Base-by-base conservation (phyloP, 2,797 vertebrate species). In the Alfaro cultratus region DNA sequence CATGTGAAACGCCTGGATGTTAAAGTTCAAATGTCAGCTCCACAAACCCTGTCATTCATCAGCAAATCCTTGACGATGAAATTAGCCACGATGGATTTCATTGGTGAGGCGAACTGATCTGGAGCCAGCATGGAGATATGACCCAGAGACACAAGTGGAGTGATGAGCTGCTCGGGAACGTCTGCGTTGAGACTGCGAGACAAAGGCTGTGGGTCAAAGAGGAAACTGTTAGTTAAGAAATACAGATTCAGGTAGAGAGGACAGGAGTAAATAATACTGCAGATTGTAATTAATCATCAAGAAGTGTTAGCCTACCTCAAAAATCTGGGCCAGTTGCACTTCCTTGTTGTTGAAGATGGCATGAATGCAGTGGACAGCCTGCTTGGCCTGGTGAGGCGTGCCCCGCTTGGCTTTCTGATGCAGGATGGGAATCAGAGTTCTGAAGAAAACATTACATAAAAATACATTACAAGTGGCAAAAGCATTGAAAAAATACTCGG, bases 1-100 rank as follows among this genome's bases (percentile, higher is more conserved):
- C 1, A 73, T 0, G 6, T 29, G 9, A 49, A 15, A 64, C 12
- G 39, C 18, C 62, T 39, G 34, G 34, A 39, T 26, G 15, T 12
- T 68, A 45, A 64, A 0, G 53, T 13, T 1, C 23, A 10, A 18
- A 1, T 31, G 29, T 74, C 7, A 43, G 41, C 53, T 71, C 10
- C 53, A 94, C 97, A 91, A 95, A 99, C 99, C 96, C 98, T 94
- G 93, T 99, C 98, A 80, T 99, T 99, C 99, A 99, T 99, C 51
- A 99, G 96, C 82, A 99, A 94, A 95, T 99, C 99, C 94, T 99
- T 99, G 83, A 99, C 99, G 68, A 99, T 99, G 88, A 99, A 99
- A 94, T 99, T 99, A 83, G 98, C 99, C 86, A 99, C 99, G 36
- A 99, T 98, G 82, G 98, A 99, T 95, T 99, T 99, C 98, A 99